Percentiles rank a stretch among this genome's conserved stretches.
phyloP scores from a whole-genome alignment of 2,888 invertebrate species.

The Celastrina argiolus region DNA sequence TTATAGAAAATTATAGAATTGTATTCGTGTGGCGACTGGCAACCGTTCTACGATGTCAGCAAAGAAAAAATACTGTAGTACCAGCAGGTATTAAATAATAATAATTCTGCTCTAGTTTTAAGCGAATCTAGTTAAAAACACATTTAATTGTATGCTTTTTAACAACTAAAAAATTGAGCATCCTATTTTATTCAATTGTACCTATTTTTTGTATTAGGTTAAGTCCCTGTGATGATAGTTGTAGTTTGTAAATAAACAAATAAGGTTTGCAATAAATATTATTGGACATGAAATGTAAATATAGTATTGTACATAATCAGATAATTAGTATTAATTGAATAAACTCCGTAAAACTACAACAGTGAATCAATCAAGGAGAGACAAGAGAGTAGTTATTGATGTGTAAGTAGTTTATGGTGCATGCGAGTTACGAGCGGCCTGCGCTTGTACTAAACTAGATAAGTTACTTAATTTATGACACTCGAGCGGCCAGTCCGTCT shows the following conservation, averaged over 20 bases:
- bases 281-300: no score
- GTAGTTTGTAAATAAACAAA: no score
- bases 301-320: neutral
- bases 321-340: no score
- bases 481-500: neutral
- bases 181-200: no score
- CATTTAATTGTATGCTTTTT: no score
- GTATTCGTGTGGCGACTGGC: neutral
- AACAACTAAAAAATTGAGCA: no score
- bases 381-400: constrained; percentile 3
- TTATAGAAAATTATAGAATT: neutral
- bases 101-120: no score
- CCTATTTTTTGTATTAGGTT: no score
- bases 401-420: constrained; percentile 12
- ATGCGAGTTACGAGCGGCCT: neutral
- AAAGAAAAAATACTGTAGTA: neutral
- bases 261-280: no score
- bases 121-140: no score
- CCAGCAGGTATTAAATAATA: neutral
- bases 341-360: neutral
- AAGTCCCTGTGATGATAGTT: no score
- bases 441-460: constrained; percentile 13
- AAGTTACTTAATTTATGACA: constrained; percentile 5
- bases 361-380: neutral
- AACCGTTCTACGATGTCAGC: neutral